phyloP scores from a whole-genome alignment of 2,113 vertebrate species.

The Donacobius atricapilla region DNA sequence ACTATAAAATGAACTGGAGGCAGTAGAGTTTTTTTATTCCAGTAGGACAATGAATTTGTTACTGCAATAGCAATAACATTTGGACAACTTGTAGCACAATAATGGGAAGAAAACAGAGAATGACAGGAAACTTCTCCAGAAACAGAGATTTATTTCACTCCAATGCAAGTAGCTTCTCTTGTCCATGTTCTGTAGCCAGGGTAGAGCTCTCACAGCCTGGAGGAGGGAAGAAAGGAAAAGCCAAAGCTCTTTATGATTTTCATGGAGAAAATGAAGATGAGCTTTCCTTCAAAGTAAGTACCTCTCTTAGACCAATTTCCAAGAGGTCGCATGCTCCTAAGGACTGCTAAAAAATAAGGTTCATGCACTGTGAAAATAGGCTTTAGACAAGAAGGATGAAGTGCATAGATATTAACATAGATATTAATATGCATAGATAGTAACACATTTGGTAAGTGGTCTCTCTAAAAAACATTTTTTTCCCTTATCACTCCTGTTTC shows the following conservation, averaged over 20 bases:
- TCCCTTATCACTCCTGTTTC: neutral
- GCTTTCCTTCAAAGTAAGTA: slow-evolving; percentile 86
- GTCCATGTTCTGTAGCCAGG: slow-evolving; percentile 53
- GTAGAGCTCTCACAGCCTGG: slow-evolving; percentile 5
- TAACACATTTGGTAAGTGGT: neutral
- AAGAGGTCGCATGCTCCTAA: neutral
- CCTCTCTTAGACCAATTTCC: neutral
- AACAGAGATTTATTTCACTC: neutral
- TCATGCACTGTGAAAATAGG: neutral
- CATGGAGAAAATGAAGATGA: slow-evolving; percentile 85
- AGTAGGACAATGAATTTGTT: neutral
- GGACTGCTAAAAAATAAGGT: neutral
- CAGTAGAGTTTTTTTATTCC: neutral
- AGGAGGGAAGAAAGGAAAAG: slow-evolving; percentile 66
- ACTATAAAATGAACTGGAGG: neutral
- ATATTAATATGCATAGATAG: neutral
- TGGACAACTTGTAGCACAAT: neutral
- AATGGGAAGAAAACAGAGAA: neutral
- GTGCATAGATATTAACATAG: neutral
- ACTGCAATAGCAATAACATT: neutral
- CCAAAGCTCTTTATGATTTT: slow-evolving; percentile 84
- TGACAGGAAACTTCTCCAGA: neutral
- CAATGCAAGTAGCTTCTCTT: neutral
- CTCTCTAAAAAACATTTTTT: neutral
- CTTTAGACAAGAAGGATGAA: neutral